Evolutionary conservation across 2,888 invertebrate species (phyloP).

Genomic region (Pseudococcus longispinus): DNA sequence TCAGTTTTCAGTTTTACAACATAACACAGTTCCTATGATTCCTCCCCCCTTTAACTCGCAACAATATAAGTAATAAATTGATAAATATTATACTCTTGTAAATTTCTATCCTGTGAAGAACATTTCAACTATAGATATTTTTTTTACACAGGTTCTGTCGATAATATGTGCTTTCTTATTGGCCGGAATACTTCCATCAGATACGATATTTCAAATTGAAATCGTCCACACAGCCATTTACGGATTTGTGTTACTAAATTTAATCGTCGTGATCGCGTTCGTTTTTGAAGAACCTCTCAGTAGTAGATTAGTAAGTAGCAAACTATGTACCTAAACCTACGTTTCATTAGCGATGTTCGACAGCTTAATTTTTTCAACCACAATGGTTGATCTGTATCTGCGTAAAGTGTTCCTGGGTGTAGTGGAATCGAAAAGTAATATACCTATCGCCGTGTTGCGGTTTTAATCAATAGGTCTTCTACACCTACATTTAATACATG

Average conservation of each 20-base stretch:
- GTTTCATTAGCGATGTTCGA: background rate
- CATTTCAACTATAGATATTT: no score
- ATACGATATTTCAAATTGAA: slow-evolving; percentile 58
- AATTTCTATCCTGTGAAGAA: no score
- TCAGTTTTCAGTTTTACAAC: no score
- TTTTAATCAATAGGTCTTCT: no score
- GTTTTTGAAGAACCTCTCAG: slow-evolving; percentile 59
- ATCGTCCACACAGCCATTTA: slow-evolving; percentile 58
- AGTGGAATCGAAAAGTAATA: no score
- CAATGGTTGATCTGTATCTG: background rate
- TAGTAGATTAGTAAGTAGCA: slow-evolving; percentile 59
- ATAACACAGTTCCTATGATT: no score
- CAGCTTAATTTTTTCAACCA: background rate
- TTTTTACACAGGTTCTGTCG: slow-evolving; percentile 57
- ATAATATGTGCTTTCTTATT: slow-evolving; percentile 56
- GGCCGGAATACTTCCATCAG: slow-evolving; percentile 48
- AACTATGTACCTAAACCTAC: background rate
- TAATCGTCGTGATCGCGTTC: slow-evolving; percentile 58
- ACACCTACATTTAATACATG: no score
- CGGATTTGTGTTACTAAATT: slow-evolving; percentile 58
- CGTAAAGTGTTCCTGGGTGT: no score
- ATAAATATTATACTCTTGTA: no score
- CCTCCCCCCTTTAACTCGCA: background rate
- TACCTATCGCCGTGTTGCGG: no score
- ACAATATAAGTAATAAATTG: background rate